Conservation (phyloP, 2,888 invertebrate species). For the Eueremaeus valkanovi region DNA sequence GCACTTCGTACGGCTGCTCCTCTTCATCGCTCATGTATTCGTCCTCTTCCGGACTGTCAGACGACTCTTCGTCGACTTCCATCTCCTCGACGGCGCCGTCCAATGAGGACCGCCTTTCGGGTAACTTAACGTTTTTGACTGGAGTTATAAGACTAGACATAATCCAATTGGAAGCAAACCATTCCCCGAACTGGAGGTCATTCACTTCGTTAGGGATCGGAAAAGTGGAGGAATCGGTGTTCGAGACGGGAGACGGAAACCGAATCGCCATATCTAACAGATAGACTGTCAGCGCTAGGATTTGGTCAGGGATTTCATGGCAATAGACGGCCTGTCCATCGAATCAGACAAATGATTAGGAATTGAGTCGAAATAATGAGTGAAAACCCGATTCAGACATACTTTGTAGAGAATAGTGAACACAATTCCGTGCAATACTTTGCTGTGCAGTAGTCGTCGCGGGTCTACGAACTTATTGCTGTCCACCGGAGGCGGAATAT, state of each 20-base stretch:
- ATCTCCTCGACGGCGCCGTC: conserved; percentile 54
- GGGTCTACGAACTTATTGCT: conserved; percentile 61
- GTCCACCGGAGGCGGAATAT: conserved; percentile 64
- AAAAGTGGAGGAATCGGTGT: background rate
- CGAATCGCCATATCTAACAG: conserved; percentile 77
- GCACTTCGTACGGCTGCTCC: conserved; percentile 43
- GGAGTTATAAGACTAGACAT: conserved; percentile 43
- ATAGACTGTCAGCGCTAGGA: conserved; percentile 78
- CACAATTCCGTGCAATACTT: conserved; percentile 64
- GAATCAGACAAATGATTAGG: background rate
- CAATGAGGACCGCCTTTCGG: background rate
- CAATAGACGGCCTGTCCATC: conserved; percentile 62
- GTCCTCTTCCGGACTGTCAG: conserved; percentile 37
- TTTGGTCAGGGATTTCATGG: conserved; percentile 74
- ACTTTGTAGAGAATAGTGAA: conserved; percentile 74
- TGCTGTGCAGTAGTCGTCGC: conserved; percentile 57
- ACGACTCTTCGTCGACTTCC: conserved; percentile 60
- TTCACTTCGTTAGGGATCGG: conserved; percentile 47
- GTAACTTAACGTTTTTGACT: conserved; percentile 39
- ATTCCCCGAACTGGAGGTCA: conserved; percentile 52
- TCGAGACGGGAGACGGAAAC: conserved; percentile 47
- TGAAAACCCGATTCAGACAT: too few relatives aligned
- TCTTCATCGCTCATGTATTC: conserved; percentile 45
- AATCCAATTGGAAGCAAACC: conserved; percentile 52
- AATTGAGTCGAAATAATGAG: background rate